A percentile compares a stretch with the other conserved stretches of the same genome.
These are phyloP conservation scores for Tamandua tetradactyla DNA, from an alignment of 2,797 vertebrate genomes.

Conservation along the genomic window DNA sequence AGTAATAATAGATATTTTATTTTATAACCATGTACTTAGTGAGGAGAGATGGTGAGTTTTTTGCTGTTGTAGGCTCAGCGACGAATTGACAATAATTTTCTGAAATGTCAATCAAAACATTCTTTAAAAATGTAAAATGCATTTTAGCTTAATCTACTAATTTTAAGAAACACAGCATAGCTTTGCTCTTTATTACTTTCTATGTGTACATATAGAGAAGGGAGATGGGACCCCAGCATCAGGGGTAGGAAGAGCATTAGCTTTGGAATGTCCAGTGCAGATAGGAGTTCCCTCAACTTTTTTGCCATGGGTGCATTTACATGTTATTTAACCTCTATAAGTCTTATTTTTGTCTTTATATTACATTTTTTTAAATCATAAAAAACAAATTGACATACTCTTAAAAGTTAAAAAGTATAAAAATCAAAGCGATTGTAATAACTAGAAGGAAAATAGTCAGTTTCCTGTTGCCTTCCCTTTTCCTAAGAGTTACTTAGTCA, in stretches of 20 bases:
- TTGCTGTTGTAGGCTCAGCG: not conserved
- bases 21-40: not conserved
- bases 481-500: not conserved
- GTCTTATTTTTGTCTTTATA: not conserved
- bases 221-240: accelerated
- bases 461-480: not conserved
- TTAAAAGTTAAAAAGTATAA: not conserved
- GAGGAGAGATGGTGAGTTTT: not conserved
- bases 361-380: not conserved
- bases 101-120: conserved; percentile 44
- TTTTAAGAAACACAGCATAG: not conserved
- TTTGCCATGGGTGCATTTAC: not conserved
- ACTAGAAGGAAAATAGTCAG: not conserved
- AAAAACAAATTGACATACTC: not conserved
- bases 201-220: not conserved
- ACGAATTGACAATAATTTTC: conserved; percentile 41
- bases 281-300: not conserved
- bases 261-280: not conserved
- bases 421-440: not conserved
- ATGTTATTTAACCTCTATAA: not conserved
- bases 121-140: conserved; percentile 31
- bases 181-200: not conserved
- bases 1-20: not conserved
- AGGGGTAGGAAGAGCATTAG: accelerated
- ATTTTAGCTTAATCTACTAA: not conserved